phyloP scores from a whole-genome alignment of 2,888 invertebrate genomes.

The Drosophila subquinaria region DNA sequence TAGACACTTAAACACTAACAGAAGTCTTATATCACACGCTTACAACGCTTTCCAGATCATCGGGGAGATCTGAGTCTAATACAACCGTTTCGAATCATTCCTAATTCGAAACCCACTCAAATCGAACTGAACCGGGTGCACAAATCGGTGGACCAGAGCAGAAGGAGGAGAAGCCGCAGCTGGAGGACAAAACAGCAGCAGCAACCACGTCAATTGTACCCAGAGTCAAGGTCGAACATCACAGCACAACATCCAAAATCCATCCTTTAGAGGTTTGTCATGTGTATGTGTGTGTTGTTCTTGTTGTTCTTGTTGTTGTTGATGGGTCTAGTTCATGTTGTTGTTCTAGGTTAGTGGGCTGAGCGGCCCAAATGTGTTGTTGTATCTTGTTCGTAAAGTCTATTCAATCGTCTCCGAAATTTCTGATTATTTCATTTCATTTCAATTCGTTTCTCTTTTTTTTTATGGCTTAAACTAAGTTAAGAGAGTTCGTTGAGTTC shows the following conservation, averaged over 20 bases:
- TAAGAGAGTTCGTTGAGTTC: constrained; percentile 51
- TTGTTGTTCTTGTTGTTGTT: constrained; percentile 41
- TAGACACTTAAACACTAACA: constrained; percentile 68
- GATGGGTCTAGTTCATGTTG: constrained; percentile 40
- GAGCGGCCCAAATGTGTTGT: constrained; percentile 66
- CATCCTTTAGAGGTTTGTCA: constrained; percentile 41
- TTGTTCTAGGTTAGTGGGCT: constrained; percentile 39
- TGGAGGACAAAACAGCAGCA: constrained; percentile 79
- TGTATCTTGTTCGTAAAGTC: constrained; percentile 55
- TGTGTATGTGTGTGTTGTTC: constrained; percentile 45
- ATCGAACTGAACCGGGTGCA: constrained; percentile 69
- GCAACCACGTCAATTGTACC: constrained; percentile 71
- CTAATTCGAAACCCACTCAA: constrained; percentile 9
- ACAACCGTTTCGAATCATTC: constrained; percentile 7
- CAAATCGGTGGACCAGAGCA: constrained; percentile 78
- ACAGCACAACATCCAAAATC: constrained; percentile 53
- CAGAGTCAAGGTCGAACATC: constrained; percentile 50
- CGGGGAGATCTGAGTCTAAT: constrained; percentile 24
- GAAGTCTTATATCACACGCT: constrained; percentile 80
- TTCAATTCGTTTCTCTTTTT: constrained; percentile 18
- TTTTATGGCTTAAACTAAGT: constrained; percentile 62
- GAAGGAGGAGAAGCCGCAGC: constrained; percentile 77
- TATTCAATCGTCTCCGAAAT: constrained; percentile 60
- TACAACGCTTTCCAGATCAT: constrained; percentile 51
- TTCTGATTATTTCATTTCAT: constrained; percentile 27